Evolutionary conservation across 2,797 vertebrate genomes (phyloP), one percentile per base, ranked within the genome.

Genomic region (Atherinosoma microstoma): DNA sequence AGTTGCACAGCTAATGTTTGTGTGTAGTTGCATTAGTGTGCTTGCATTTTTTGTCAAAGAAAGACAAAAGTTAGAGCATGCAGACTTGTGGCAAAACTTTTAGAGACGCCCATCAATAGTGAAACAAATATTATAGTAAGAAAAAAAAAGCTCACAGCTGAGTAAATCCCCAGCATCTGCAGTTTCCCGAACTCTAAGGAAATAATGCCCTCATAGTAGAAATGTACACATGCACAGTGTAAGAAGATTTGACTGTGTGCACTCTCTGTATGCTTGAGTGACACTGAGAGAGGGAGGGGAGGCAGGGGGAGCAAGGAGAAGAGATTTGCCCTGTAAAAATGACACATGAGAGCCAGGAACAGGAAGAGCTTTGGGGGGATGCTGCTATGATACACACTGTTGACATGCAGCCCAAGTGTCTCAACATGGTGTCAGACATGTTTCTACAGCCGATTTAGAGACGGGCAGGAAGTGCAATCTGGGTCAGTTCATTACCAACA

Each of bases 401-500:
- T 90, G 93, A 93, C 90, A 91, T 88, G 84, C 77, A 78, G 85
- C 45, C 73, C 81, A 75, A 90, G 87, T 86, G 90, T 91, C 86
- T 88, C 76, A 69, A 90, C 91, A 90, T 83, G 58, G 42, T 89
- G 79, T 86, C 89, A 85, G 84, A 84, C 90, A 87, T 82, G 87
- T 83, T 85, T 78, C 77, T 69, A 81, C 84, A 85, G 79, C 83
- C 63, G 88, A 85, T 91, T 92, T 88, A 88, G 81, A 86, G 84
- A 76, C 58, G 76, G 84, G 76, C 83, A 89, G 82, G 70, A 89
- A 91, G 89, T 76, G 82, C 85, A 83, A 94, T 93, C 90, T 93
- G 88, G 93, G 93, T 94, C 91, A 93, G 78, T 83, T 91, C 87
- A 87, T 92, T 82, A 82, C 3, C 61, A 92, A 90, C 83, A 89